phyloP scores from a whole-genome alignment of 2,113 vertebrate species.

The Siniperca knerii region DNA sequence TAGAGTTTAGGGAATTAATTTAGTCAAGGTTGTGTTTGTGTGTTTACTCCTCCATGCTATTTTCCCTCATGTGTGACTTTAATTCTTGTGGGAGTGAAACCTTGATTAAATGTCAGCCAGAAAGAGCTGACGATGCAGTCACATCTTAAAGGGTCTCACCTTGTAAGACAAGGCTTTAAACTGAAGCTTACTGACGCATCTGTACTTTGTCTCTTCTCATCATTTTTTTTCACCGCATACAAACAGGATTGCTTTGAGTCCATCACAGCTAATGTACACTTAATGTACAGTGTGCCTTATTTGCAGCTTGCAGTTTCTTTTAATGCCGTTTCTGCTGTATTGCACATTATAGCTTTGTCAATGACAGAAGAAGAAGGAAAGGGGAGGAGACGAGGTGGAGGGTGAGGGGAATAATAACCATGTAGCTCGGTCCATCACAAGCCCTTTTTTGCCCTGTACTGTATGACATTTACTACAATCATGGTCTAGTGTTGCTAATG shows the following conservation, averaged over 20 bases:
- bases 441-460: slow-evolving; percentile 23
- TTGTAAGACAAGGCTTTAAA: slow-evolving; percentile 41
- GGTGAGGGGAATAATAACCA: slow-evolving; percentile 28
- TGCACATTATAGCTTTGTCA: slow-evolving; percentile 20
- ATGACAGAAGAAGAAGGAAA: slow-evolving; percentile 22
- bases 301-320: slow-evolving; percentile 16
- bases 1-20: background rate
- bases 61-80: slow-evolving; percentile 44
- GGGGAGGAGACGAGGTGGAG: slow-evolving; percentile 1
- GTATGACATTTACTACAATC: slow-evolving; percentile 51
- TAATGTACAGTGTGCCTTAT: background rate
- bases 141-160: slow-evolving; percentile 22
- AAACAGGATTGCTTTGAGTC: slow-evolving; percentile 16
- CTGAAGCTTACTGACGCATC: slow-evolving; percentile 20
- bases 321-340: slow-evolving; percentile 21
- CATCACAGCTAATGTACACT: background rate
- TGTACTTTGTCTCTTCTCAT: background rate
- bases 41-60: slow-evolving; percentile 12
- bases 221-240: background rate
- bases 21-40: background rate
- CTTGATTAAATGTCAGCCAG: slow-evolving; percentile 57
- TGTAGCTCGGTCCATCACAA: slow-evolving; percentile 8
- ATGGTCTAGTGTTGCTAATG: slow-evolving; percentile 25
- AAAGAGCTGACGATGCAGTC: slow-evolving; percentile 53
- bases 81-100: slow-evolving; percentile 45